Evolutionary conservation across 1,140 invertebrate genomes (phyloP).

Genomic region (Meloidogyne floridensis): DNA sequence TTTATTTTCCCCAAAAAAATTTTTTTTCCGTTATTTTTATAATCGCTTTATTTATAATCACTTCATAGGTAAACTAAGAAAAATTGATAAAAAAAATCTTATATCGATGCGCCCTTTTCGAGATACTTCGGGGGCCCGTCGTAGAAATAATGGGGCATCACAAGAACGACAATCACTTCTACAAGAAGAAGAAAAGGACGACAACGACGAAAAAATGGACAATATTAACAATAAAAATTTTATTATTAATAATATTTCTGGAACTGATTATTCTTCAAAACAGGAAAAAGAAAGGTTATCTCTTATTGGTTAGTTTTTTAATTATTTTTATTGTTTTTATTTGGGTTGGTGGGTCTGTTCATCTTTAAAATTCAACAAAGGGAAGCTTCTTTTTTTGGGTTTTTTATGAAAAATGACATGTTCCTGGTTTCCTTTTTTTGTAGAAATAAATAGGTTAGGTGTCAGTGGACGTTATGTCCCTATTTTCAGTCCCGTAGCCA

Average conservation of each 20-base stretch:
- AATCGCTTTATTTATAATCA: background rate
- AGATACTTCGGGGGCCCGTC: background rate
- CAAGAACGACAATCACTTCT: constrained; percentile 6
- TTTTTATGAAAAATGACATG: too few species aligned
- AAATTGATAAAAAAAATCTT: background rate
- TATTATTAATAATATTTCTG: background rate
- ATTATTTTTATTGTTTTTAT: background rate
- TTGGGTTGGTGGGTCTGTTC: background rate
- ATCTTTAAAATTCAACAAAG: too few species aligned
- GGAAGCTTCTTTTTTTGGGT: too few species aligned
- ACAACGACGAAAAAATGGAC: background rate
- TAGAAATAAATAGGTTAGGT: too few species aligned
- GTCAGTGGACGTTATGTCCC: too few species aligned
- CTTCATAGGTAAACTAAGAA: background rate
- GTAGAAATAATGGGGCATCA: background rate
- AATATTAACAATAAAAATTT: background rate
- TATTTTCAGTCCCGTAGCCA: too few species aligned
- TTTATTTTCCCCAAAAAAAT: too few species aligned
- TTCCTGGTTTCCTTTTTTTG: too few species aligned
- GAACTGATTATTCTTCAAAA: background rate
- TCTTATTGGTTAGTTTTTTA: background rate
- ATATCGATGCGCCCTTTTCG: background rate
- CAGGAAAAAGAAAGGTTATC: background rate
- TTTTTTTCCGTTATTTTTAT: background rate
- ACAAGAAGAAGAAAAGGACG: background rate